Evolutionary conservation across 2,888 invertebrate species (phyloP), one percentile per base, ranked within the genome.

Genomic region (Agrochola lota): DNA sequence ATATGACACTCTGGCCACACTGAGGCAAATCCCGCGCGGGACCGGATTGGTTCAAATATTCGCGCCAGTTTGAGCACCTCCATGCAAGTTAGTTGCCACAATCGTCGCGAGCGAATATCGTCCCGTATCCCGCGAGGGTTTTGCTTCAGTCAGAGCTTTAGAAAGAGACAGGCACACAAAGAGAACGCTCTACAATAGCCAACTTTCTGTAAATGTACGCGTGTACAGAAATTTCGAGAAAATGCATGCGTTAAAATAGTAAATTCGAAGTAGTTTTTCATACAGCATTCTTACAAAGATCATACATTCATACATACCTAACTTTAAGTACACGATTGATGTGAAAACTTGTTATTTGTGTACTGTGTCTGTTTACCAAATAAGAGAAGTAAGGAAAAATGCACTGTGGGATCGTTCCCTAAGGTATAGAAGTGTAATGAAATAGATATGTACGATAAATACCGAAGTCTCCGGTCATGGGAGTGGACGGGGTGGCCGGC

Each of bases 401-500:
- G 5, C 59, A 26, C 46, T 0, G 15, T 40, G 46, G 71, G 59
- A 69, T 40, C 26, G 66, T 59, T 79, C 80, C 73, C 80, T 82
- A 79, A 73, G 26, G 66, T 77, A 78, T 71, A 81, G 2, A 71
- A 78, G 73, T 77, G 66, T 78, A 73, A 83, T 83, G 62, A 83
- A 85, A 83, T 78, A 83, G 84, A 85, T 84, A 84, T 84, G 84
- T 85, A 84, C 86, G 78, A 84, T 68, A 90, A 91, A 92, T 95
- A 97, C 97, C 97, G 92, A 98, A 97, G 91, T 98, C 98, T 49
- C 97, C 97, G 73, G 98, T 98, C 95, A 98, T 97, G 40, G 98
- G 98, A 74, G 98, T 98, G 82, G 98, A 98, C 26, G 98, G 98
- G 30, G 98, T 98, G 52, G 98, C 98, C 79, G 98, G 98, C 55